phyloP scores from a whole-genome alignment of 1,140 invertebrate species.

The Rhopalosiphum padi region DNA sequence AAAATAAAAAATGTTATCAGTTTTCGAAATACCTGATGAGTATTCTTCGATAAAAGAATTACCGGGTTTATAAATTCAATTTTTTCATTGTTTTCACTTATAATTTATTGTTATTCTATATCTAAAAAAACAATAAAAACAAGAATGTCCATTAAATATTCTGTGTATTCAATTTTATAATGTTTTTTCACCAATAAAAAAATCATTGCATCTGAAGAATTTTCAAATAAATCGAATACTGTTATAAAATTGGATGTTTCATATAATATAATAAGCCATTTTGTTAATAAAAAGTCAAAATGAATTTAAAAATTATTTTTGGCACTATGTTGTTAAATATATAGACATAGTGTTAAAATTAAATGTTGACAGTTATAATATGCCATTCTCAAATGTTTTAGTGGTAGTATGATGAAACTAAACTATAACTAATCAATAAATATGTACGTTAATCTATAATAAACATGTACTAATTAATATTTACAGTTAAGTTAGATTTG shows the following conservation, averaged over 20 bases:
- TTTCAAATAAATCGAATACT: neutral
- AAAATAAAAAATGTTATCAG: no score
- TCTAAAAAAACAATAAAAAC: no score
- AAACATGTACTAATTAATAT: no score
- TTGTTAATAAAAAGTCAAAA: neutral
- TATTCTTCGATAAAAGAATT: no score
- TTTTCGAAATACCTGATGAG: no score
- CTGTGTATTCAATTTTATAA: neutral
- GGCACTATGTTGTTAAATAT: neutral
- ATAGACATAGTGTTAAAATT: neutral
- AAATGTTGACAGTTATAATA: neutral
- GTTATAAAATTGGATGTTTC: neutral
- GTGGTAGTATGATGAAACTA: neutral
- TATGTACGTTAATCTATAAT: no score
- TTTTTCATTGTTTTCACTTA: no score
- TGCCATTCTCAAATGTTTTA: neutral
- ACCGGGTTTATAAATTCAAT: no score
- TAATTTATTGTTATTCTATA: no score
- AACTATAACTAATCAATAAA: no score
- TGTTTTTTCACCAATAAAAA: neutral
- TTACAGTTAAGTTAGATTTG: no score
- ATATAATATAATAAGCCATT: neutral
- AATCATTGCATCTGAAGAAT: neutral
- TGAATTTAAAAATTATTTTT: neutral
- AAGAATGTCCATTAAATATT: no score